Conservation (phyloP, 2,888 invertebrate species). For the Aphodius granarius region DNA sequence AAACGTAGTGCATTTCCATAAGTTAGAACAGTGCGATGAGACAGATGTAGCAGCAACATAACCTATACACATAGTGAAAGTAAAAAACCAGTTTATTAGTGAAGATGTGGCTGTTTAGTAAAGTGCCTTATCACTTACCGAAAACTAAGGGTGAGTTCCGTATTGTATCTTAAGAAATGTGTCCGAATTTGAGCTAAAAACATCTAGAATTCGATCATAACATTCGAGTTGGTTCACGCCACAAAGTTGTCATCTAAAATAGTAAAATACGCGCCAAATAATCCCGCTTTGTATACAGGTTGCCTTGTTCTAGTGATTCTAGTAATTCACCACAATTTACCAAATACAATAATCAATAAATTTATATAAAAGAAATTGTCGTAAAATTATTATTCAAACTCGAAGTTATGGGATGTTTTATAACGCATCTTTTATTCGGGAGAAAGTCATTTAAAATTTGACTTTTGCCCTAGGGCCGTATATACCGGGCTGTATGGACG, state of each 20-base stretch:
- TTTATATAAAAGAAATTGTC: too few species aligned
- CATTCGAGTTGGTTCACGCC: neutral
- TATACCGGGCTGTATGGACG: slow-evolving; percentile 61
- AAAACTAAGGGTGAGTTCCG: slow-evolving; percentile 37
- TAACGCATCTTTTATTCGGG: too few species aligned
- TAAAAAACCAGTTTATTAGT: slow-evolving; percentile 27
- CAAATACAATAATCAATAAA: neutral
- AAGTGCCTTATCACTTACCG: slow-evolving; percentile 39
- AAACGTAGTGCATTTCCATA: neutral
- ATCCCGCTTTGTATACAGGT: neutral
- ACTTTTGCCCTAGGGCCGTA: slow-evolving; percentile 50
- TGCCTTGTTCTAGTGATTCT: neutral
- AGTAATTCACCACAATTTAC: too few species aligned
- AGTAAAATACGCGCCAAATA: neutral
- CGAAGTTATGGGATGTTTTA: too few species aligned
- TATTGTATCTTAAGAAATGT: neutral
- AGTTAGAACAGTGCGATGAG: slow-evolving; percentile 1
- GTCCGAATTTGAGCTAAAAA: neutral
- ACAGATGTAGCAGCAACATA: neutral
- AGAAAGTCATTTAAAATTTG: neutral
- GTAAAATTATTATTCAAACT: too few species aligned
- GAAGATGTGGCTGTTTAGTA: slow-evolving; percentile 38
- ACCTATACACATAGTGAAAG: slow-evolving; percentile 1
- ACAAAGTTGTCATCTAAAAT: neutral
- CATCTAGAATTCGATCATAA: neutral